These are phyloP conservation scores for Pegoplata infirma DNA, from an alignment of 2,888 invertebrate species.

Conservation along the genomic window DNA sequence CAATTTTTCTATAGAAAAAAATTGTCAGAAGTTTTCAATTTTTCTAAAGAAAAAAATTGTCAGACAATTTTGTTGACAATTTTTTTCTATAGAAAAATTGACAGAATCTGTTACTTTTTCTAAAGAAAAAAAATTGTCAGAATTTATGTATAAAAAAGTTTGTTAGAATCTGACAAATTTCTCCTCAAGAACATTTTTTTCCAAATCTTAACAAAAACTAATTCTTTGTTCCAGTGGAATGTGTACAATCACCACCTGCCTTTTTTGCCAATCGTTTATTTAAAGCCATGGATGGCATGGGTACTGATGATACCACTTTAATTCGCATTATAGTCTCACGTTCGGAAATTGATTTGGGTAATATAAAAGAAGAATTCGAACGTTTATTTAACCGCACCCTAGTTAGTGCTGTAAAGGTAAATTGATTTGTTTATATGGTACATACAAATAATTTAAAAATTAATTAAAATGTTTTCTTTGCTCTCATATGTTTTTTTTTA, in stretches of 20 bases:
- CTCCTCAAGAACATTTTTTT: no score
- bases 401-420: conserved; percentile 82
- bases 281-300: conserved; percentile 82
- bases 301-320: conserved; percentile 84
- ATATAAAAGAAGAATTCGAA: conserved; percentile 84
- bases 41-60: no score
- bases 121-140: no score
- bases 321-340: conserved; percentile 84
- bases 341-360: conserved; percentile 83
- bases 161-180: no score
- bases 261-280: conserved; percentile 84
- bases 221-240: conserved; percentile 81
- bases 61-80: no score
- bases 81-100: no score
- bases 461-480: not conserved
- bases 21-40: no score
- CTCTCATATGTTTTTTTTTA: no score
- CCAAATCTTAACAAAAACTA: not conserved
- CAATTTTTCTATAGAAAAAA: no score
- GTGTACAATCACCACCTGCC: conserved; percentile 82
- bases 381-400: conserved; percentile 83
- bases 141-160: no score
- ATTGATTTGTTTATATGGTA: not conserved
- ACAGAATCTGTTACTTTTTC: no score
- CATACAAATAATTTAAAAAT: not conserved